Conservation (phyloP, 2,113 vertebrate genomes). For the Sturnira hondurensis region DNA sequence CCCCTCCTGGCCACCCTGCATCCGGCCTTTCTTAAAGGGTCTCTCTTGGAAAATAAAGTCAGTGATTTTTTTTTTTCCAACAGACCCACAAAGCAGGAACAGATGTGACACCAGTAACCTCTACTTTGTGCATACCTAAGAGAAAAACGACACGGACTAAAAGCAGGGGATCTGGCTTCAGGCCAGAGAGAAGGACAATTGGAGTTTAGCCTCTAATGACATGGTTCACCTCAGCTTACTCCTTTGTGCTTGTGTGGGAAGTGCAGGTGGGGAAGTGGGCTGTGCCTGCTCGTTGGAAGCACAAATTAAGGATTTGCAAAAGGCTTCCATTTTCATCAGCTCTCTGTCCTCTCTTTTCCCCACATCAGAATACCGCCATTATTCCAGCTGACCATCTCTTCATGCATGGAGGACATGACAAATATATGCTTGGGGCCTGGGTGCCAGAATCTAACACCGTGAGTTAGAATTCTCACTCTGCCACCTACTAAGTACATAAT, state of each 20-base stretch:
- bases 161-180: slow-evolving; percentile 55
- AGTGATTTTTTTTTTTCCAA: slow-evolving; percentile 47
- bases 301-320: background rate
- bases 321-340: background rate
- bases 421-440: too few species aligned
- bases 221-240: slow-evolving; percentile 48
- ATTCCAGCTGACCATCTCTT: background rate
- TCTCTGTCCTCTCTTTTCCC: background rate
- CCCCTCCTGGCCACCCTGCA: slow-evolving; percentile 59
- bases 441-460: background rate
- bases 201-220: slow-evolving; percentile 40
- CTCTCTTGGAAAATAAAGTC: slow-evolving; percentile 73
- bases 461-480: background rate
- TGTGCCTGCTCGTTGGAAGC: background rate
- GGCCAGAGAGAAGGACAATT: slow-evolving; percentile 65
- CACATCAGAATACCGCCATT: background rate
- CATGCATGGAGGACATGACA: background rate
- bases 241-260: background rate
- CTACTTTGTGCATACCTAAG: slow-evolving; percentile 66
- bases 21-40: slow-evolving; percentile 59
- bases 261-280: background rate
- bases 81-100: slow-evolving; percentile 69
- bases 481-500: background rate
- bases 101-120: slow-evolving; percentile 74
- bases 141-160: slow-evolving; percentile 58